These are phyloP conservation scores for Stomatorhinus walkeri DNA, from an alignment of 2,797 vertebrate species.

Conservation along the genomic window DNA sequence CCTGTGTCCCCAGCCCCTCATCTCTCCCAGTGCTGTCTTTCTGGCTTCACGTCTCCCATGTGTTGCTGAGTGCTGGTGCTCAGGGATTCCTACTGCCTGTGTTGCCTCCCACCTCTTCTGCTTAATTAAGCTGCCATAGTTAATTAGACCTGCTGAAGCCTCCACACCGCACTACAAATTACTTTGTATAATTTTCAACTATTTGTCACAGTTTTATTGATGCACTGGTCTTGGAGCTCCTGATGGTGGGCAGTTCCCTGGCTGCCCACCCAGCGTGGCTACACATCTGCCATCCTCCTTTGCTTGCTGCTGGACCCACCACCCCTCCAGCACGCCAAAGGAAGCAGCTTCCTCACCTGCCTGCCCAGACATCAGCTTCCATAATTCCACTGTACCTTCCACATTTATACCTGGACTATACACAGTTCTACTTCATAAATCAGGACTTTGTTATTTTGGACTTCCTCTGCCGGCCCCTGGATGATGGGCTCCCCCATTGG, in stretches of 20 bases:
- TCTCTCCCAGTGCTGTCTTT: not conserved
- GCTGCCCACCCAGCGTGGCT: not conserved
- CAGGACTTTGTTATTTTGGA: not conserved
- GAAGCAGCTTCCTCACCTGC: not conserved
- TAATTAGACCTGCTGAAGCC: not conserved
- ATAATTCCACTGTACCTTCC: not conserved
- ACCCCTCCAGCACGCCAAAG: not conserved
- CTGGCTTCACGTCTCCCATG: not conserved
- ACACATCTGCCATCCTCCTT: not conserved
- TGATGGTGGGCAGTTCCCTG: not conserved
- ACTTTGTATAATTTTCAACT: not conserved
- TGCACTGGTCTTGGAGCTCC: not conserved
- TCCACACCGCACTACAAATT: not conserved
- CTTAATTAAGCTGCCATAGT: not conserved
- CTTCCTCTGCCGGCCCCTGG: not conserved
- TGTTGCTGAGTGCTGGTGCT: not conserved
- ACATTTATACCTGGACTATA: not conserved
- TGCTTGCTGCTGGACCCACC: not conserved
- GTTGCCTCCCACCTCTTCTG: not conserved
- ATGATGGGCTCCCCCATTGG: not conserved
- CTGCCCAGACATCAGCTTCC: not conserved
- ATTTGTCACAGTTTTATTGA: not conserved
- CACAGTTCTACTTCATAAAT: not conserved
- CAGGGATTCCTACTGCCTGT: not conserved
- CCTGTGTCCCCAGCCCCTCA: not conserved